Percentiles rank a stretch among this genome's conserved stretches.
Evolutionary conservation across 2,888 invertebrate genomes (phyloP).

Genomic region (Argyra leucocephala): DNA sequence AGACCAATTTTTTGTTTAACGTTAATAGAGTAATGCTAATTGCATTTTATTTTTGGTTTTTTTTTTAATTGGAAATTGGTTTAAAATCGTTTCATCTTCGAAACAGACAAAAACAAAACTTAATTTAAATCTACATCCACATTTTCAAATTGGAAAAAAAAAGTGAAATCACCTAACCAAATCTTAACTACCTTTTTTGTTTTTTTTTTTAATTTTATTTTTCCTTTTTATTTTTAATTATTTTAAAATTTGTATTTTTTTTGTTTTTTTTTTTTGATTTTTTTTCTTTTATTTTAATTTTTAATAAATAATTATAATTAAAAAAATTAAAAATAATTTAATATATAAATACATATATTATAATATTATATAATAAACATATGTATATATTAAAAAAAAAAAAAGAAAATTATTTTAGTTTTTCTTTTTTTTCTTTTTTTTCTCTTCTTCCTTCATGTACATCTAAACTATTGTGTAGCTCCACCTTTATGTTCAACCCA

Average conservation of each 20-base stretch:
- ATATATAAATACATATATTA: neutral
- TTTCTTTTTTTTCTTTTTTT: neutral
- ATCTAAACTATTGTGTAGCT: conserved; percentile 30
- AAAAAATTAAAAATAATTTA: neutral
- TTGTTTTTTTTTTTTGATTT: neutral
- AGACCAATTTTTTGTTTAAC: too few relatives aligned
- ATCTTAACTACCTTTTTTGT: neutral
- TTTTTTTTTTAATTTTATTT: neutral
- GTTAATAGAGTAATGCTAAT: too few relatives aligned
- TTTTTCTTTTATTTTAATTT: neutral
- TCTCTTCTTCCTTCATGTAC: too few relatives aligned
- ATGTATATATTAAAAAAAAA: too few relatives aligned
- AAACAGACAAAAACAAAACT: too few relatives aligned
- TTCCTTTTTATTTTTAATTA: neutral
- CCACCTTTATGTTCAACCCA: conserved; percentile 61
- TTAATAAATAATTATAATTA: conserved; percentile 3
- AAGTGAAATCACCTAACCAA: neutral
- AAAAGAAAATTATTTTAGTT: neutral
- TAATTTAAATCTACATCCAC: too few relatives aligned
- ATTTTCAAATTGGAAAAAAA: too few relatives aligned
- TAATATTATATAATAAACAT: neutral
- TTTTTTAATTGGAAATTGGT: too few relatives aligned
- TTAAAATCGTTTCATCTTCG: too few relatives aligned
- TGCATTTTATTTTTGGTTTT: too few relatives aligned
- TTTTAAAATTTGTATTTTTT: neutral